phyloP scores from a whole-genome alignment of 2,888 invertebrate species.

The Chorisops tibialis region DNA sequence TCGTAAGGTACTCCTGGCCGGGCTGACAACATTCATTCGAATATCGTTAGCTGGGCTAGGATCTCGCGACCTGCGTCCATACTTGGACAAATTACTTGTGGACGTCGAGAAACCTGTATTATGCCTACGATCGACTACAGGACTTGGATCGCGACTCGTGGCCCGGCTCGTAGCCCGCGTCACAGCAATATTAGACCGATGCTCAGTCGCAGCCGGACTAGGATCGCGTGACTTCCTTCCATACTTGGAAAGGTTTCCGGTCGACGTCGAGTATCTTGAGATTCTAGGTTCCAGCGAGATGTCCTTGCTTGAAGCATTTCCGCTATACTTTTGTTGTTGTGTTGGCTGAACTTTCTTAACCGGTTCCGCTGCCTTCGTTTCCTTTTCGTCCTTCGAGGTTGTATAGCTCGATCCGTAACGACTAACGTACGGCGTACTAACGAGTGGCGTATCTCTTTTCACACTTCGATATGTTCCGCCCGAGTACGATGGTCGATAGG shows the following conservation, averaged over 20 bases:
- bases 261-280: slow-evolving; percentile 34
- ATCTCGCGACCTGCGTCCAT: slow-evolving; percentile 47
- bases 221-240: slow-evolving; percentile 46
- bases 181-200: slow-evolving; percentile 34
- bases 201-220: slow-evolving; percentile 42
- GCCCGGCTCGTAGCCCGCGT: slow-evolving; percentile 49
- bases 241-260: slow-evolving; percentile 40
- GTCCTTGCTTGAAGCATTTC: slow-evolving; percentile 25
- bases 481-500: slow-evolving; percentile 51
- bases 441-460: slow-evolving; percentile 43
- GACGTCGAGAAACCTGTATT: not conserved
- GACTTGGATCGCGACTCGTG: slow-evolving; percentile 54
- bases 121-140: slow-evolving; percentile 41
- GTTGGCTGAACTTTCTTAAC: slow-evolving; percentile 23
- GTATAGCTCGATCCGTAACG: slow-evolving; percentile 5
- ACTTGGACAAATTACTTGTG: not conserved
- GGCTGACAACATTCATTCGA: slow-evolving; percentile 54
- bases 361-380: not conserved
- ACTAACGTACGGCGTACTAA: no score
- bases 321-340: slow-evolving; percentile 19
- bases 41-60: slow-evolving; percentile 37
- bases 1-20: slow-evolving; percentile 38
- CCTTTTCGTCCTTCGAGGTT: slow-evolving; percentile 37
- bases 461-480: slow-evolving; percentile 49
- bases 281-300: slow-evolving; percentile 10